A percentile compares a stretch with the other conserved stretches of the same genome.
phyloP scores from a whole-genome alignment of 2,888 invertebrate species.

The Omphaloscelis lunosa region DNA sequence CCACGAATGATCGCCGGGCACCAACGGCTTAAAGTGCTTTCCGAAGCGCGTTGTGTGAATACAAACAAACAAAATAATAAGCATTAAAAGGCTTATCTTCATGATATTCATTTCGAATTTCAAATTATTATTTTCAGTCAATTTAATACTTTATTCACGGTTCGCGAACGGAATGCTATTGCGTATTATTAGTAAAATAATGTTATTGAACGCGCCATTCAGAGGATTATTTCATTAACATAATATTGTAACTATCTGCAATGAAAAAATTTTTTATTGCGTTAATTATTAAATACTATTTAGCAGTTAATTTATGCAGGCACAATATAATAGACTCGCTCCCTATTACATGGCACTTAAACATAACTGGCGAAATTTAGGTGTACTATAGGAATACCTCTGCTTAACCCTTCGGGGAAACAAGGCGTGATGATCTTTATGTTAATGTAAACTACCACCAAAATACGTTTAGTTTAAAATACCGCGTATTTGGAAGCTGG shows the following conservation, averaged over 20 bases:
- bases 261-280: no score
- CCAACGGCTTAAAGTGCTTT: no score
- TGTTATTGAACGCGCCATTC: constrained; percentile 16
- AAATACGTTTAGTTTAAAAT: neutral
- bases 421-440: neutral
- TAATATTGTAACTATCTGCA: neutral
- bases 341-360: neutral
- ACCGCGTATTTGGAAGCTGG: no score
- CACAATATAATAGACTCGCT: neutral
- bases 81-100: neutral
- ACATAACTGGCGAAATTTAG: neutral
- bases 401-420: neutral
- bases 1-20: no score
- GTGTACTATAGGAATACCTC: neutral
- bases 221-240: constrained; percentile 21
- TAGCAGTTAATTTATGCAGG: neutral
- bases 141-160: neutral
- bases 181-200: neutral
- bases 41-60: neutral
- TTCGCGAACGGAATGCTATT: neutral
- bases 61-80: neutral
- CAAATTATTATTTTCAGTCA: constrained; percentile 4
- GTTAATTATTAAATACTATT: no score
- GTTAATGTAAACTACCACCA: neutral
- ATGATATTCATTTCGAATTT: neutral